phyloP scores from a whole-genome alignment of 2,113 vertebrate species.

The Anarhynchus alexandrinus region DNA sequence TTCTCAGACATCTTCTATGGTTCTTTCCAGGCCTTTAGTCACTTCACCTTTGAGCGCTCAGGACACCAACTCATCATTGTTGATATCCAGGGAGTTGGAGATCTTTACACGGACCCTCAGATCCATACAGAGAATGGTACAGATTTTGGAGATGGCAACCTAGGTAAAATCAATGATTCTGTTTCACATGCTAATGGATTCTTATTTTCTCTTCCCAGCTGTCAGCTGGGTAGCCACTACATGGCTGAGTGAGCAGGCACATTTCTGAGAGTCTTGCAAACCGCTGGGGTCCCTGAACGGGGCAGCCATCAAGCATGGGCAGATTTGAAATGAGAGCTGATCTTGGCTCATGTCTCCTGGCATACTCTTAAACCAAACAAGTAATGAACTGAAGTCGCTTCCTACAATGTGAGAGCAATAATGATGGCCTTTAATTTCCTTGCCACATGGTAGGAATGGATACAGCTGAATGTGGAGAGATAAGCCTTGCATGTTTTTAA shows the following conservation, averaged over 20 bases:
- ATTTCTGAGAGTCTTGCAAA: background rate
- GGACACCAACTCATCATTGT: conserved; percentile 97
- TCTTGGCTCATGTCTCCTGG: background rate
- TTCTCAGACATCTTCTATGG: background rate
- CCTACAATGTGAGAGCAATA: background rate
- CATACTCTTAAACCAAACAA: background rate
- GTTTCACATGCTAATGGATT: background rate
- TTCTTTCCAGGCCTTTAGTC: conserved; percentile 88
- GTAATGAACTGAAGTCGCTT: background rate
- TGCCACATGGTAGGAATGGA: background rate
- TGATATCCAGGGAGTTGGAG: conserved; percentile 97
- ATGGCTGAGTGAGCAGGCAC: background rate
- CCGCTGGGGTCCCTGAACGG: background rate
- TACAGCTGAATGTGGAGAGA: background rate
- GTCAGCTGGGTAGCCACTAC: background rate
- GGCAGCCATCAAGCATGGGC: background rate
- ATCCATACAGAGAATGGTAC: conserved; percentile 92
- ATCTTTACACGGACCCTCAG: conserved; percentile 97
- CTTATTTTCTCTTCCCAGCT: background rate
- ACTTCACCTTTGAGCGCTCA: conserved; percentile 95
- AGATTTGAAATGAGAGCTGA: background rate
- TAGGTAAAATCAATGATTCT: conserved; percentile 75
- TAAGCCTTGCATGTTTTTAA: background rate
- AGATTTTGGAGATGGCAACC: conserved; percentile 96
- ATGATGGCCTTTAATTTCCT: background rate